Evolutionary conservation across 1,140 invertebrate species (phyloP), one percentile per base, ranked within the genome.

Genomic region (Luehdorfia chinensis): DNA sequence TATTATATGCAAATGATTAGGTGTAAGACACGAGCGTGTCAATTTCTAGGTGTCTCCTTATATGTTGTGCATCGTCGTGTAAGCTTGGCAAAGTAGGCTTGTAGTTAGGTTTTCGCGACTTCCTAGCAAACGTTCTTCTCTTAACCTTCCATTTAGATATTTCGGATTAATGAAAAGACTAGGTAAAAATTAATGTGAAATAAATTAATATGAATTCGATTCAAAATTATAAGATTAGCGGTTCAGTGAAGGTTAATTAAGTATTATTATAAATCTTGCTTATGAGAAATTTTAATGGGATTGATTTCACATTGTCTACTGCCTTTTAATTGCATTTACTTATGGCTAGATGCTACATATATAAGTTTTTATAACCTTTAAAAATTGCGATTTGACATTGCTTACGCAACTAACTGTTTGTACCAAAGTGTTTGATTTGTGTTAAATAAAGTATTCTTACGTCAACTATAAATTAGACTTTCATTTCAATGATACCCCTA

Each of bases 391-490:
- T 66, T 63, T 54, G 52, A 68, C 50, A 70, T 64, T 57, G 75
- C 70, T 72, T 62, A 65, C 59, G 73, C 80, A 71, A 71, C 66
- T 72, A 76, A 81, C 68, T 75, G 70, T 84, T 81, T 87, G 84
- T 88, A 87, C 84, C 84, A 88, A 88, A 88, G 84, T 87, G 80
- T 87, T 88, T 85, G 77, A 84, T 73, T 81, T 84, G 76, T 86
- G 72, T 80, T 84, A 65, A 84, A 86, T 84, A 86, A 84, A 84
- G 62, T 83, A 86, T 72, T 84, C 75, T 80, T 78, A 76, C 67
- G 69, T 84, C 75, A 73, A 80, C 73, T 68, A 74, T 47, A 61
- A 47, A 69, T 55, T 66, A 43, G 52, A 54, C 50, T 81, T 79
- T 81, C 66, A 78, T 75, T 81, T 66, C 34, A 25, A 14, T 48